Evolutionary conservation across 2,888 invertebrate genomes (phyloP).

Genomic region (Rhingia rostrata): DNA sequence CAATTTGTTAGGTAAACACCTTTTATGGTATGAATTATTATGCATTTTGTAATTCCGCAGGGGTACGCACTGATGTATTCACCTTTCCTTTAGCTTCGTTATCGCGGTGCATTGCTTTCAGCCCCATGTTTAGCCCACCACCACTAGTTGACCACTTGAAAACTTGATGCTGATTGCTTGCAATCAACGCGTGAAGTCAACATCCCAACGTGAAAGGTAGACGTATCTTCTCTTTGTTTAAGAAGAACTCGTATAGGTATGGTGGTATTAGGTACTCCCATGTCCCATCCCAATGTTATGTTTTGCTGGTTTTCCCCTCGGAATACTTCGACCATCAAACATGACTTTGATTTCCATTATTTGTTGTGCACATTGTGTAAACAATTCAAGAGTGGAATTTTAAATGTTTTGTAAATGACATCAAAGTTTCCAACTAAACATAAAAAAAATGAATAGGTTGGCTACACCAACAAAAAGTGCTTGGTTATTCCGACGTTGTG

Average conservation of each 20-base stretch:
- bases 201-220: slow-evolving; percentile 10
- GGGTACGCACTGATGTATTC: neutral
- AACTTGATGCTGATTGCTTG: slow-evolving; percentile 23
- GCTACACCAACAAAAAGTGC: too few relatives aligned
- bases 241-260: slow-evolving; percentile 6
- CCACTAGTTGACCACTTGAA: slow-evolving; percentile 39
- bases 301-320: slow-evolving; percentile 33
- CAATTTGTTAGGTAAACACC: slow-evolving; percentile 21
- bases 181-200: slow-evolving; percentile 16
- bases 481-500: too few relatives aligned
- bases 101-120: neutral
- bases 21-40: neutral
- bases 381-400: slow-evolving; percentile 56
- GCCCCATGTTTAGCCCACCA: slow-evolving; percentile 6
- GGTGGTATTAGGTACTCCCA: neutral
- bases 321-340: slow-evolving; percentile 24
- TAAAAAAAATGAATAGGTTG: neutral
- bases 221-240: slow-evolving; percentile 13
- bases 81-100: neutral
- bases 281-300: slow-evolving; percentile 37
- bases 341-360: slow-evolving; percentile 36
- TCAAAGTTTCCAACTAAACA: slow-evolving; percentile 12
- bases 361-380: slow-evolving; percentile 49
- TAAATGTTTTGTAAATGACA: slow-evolving; percentile 36
- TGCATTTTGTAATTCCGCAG: slow-evolving; percentile 17